Base-by-base conservation (phyloP, 2,797 vertebrate species). In the Pogonophryne albipinna region DNA sequence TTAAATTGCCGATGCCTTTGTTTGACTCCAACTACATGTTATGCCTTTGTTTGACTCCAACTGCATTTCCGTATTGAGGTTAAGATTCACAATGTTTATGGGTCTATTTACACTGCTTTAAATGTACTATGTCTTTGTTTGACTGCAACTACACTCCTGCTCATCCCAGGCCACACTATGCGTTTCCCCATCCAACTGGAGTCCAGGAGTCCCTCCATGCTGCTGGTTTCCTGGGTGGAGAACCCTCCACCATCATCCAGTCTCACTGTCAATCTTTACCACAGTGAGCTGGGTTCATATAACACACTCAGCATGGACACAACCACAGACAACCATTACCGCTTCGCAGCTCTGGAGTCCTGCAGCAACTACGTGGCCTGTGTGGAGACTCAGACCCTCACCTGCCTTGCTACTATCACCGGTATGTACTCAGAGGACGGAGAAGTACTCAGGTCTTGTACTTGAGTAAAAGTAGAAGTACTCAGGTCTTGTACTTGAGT, bases 141-240 rank as follows among this genome's bases (percentile, higher is more conserved):
- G 42, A 12, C 38, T 52, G 4, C 59, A 44, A 17, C 16, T 19
- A 6, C 0, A 10, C 2, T 66, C 53, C 34, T 9, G 68, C 41
- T 74, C 20, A 2, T 68, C 19, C 42, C 4, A 95, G 94, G 94
- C 14, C 80, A 92, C 80, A 89, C 90, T 0, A 0, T 1, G 1
- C 88, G 75, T 41, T 65, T 87, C 8, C 81, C 92, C 3, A 4
- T 93, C 64, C 84, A 53, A 13, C 80, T 94, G 10, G 71, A 87
- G 75, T 87, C 87, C 73, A 86, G 79, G 45, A 82, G 73, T 59
- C 3, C 77, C 13, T 81, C 86, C 14, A 81, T 66, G 61, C 20
- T 94, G 53, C 68, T 88, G 68, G 16, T 95, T 0, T 91, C 91
- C 58, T 95, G 94, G 94, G 11, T 15, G 14, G 61, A 51, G n/a